Evolutionary conservation across 2,113 vertebrate genomes (phyloP).

Genomic region (Rhynchopsitta pachyrhyncha): DNA sequence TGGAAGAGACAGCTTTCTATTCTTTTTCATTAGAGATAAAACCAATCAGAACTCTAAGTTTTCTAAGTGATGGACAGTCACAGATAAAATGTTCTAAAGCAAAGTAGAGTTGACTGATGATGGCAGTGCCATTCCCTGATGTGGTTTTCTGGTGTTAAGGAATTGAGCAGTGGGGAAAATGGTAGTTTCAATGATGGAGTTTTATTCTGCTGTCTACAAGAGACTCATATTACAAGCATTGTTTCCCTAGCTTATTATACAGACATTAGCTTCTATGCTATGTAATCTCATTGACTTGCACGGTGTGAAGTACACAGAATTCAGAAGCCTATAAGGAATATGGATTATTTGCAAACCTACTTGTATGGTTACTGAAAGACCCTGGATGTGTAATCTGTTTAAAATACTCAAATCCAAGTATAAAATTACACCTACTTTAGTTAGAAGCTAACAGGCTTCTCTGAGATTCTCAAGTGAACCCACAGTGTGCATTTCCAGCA

Average conservation of each 20-base stretch:
- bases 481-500: neutral
- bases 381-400: neutral
- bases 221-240: neutral
- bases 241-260: neutral
- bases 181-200: neutral
- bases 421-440: neutral
- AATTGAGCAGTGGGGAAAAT: rapidly evolving
- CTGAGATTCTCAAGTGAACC: neutral
- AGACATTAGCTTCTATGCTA: neutral
- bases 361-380: neutral
- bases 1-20: neutral
- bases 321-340: neutral
- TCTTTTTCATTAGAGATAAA: neutral
- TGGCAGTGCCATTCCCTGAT: neutral
- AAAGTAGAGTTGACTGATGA: neutral
- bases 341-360: neutral
- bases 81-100: neutral
- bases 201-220: neutral
- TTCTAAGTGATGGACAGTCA: neutral
- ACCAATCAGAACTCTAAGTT: neutral
- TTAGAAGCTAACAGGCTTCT: neutral
- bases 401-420: neutral
- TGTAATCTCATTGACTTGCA: neutral
- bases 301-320: neutral
- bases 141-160: neutral